Evolutionary conservation across 2,888 invertebrate species (phyloP).

Genomic region (Anoplius nigerrimus): DNA sequence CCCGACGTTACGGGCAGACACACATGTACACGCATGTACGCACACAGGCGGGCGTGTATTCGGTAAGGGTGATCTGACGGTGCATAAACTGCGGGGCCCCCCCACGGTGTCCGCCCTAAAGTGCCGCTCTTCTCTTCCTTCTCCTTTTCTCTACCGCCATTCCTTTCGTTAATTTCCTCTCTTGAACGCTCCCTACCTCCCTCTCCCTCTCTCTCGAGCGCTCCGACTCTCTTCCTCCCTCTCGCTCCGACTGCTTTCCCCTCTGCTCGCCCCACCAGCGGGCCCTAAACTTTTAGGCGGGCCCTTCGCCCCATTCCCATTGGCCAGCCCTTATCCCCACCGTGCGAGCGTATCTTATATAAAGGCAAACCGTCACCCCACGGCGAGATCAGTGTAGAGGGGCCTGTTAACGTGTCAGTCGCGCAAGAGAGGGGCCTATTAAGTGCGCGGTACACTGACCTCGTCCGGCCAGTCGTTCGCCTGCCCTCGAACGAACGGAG

Average conservation of each 20-base stretch:
- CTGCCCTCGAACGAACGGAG: constrained; percentile 1
- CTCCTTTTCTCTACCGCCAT: background rate
- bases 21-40: background rate
- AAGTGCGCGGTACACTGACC: constrained; percentile 4
- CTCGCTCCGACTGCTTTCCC: constrained; percentile 2
- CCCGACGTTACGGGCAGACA: constrained; percentile 4
- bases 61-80: constrained; percentile 19
- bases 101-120: constrained; percentile 36
- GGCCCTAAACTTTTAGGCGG: constrained; percentile 61
- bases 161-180: too few relatives aligned
- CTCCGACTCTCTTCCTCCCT: constrained; percentile 6
- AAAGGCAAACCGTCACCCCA: background rate
- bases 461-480: background rate
- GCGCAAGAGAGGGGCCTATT: background rate
- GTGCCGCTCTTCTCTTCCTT: constrained; percentile 10
- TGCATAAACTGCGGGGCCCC: constrained; percentile 37
- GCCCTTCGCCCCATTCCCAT: constrained; percentile 50
- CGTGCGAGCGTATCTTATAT: background rate
- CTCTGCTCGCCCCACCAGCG: constrained; percentile 28
- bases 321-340: constrained; percentile 60
- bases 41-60: too few relatives aligned
- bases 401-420: constrained; percentile 22
- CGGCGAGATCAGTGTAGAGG: constrained; percentile 31
- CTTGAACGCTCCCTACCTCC: too few relatives aligned
- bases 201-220: background rate